Conservation (phyloP, 2,113 vertebrate species). For the Daboia siamensis region DNA sequence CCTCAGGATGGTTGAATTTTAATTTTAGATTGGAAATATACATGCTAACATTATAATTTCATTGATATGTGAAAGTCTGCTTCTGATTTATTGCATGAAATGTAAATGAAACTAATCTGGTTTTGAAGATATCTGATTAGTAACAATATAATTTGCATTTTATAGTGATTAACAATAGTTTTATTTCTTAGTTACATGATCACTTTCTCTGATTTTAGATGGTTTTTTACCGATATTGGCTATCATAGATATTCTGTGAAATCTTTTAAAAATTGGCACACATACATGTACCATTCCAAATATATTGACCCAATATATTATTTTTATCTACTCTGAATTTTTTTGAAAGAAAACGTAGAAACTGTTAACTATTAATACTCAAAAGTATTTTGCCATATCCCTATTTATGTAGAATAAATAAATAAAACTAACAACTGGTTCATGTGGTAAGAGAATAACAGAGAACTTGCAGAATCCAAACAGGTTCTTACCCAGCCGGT, state of each 20-base stretch:
- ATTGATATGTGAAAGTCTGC: neutral
- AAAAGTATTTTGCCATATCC: neutral
- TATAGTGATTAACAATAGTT: neutral
- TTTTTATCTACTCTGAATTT: conserved; percentile 32
- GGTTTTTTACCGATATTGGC: neutral
- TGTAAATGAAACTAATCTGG: neutral
- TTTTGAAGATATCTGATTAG: neutral
- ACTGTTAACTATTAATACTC: conserved; percentile 23
- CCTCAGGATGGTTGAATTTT: neutral
- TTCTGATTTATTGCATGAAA: neutral
- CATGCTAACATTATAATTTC: neutral
- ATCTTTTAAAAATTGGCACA: neutral
- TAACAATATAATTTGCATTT: neutral
- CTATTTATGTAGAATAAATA: conserved; percentile 33
- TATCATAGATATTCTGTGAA: neutral
- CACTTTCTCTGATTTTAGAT: neutral
- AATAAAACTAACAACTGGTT: conserved; percentile 53
- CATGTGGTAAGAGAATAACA: conserved; percentile 42
- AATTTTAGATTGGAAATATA: neutral
- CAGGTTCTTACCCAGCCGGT: conserved; percentile 29
- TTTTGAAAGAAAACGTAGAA: conserved; percentile 37
- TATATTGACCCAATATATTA: neutral
- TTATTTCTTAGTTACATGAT: neutral
- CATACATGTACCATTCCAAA: neutral
- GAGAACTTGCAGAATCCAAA: conserved; percentile 52